Base-by-base conservation (phyloP, 2,888 invertebrate species). In the Drosophila hamatofila region DNA sequence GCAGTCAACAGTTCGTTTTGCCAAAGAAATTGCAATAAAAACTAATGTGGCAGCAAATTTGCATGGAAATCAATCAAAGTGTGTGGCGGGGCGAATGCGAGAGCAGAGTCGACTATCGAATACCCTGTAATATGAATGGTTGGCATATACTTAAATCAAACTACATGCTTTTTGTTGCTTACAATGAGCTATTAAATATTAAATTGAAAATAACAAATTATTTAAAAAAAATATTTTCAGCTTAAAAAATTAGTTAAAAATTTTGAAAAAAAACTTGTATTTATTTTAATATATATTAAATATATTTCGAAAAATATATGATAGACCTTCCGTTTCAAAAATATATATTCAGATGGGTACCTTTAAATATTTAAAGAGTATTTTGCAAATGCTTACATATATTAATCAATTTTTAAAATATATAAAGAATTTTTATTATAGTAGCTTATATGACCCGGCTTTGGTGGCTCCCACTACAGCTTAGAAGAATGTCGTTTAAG, bases 11-110 rank as follows among this genome's bases (percentile, higher is more conserved):
- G 64, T 66, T 67, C 42, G 60, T 73, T 65, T 59, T 54, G 52
- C 54, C 37, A 72, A 79, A 75, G 86, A 84, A 83, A 79, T 71
- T 70, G 69, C 62, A 76, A 88, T 79, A 69, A 80, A 80, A 72
- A 61, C 74, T 78, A 83, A 83, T 76, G 75, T 78, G 85, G 62
- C 83, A 72, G 63, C 59, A 67, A 76, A 75, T 84, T 89, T 81
- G 84, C 85, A 81, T 82, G 80, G 59, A 76, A 81, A 81, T 87
- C 88, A 87, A 83, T 83, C 84, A 89, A 73, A 37, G n/a, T 35
- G 30, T 30, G 9, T 0, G 18, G 4, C 7, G 4, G 4, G 21
- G 7, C 8, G 3, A 2, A 0, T 3, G 21, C 3, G 1, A 7
- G 23, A 7, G 18, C 1, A 8, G 48, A 58, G 57, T 27, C 55